Percentiles rank a stretch among this genome's conserved stretches.
Evolutionary conservation across 2,797 vertebrate species (phyloP).

Genomic region (Cuniculus paca): DNA sequence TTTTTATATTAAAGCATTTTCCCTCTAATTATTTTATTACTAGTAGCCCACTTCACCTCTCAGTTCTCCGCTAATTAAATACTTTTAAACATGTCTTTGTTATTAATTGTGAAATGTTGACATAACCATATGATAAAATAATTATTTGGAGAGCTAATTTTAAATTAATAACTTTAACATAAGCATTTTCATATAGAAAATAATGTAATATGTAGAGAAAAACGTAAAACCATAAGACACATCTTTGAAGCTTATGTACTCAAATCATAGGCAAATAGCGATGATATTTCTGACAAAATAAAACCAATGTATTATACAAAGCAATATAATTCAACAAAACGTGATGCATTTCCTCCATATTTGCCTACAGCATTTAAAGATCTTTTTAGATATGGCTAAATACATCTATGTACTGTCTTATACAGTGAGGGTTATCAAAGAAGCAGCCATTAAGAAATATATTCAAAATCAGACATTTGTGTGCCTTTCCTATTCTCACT

Average conservation of each 20-base stretch:
- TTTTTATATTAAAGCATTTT: constrained; percentile 77
- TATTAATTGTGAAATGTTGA: constrained; percentile 75
- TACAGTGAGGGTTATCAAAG: constrained; percentile 72
- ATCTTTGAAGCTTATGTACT: constrained; percentile 22
- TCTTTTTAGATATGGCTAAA: constrained; percentile 45
- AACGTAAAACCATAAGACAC: background rate
- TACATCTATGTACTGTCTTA: constrained; percentile 23
- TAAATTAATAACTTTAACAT: constrained; percentile 64
- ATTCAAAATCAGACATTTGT: constrained; percentile 81
- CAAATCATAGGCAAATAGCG: constrained; percentile 22
- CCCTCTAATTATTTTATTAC: constrained; percentile 78
- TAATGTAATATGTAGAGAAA: background rate
- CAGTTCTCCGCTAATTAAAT: constrained; percentile 78
- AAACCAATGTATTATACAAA: constrained; percentile 1
- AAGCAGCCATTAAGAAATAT: constrained; percentile 74
- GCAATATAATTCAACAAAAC: constrained; percentile 27
- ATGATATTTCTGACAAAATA: constrained; percentile 32
- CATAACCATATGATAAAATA: constrained; percentile 71
- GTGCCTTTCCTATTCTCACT: constrained; percentile 80
- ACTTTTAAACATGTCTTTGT: constrained; percentile 77
- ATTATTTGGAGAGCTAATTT: constrained; percentile 74
- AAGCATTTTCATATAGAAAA: constrained; percentile 26
- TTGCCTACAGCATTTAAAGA: background rate
- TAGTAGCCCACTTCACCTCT: constrained; percentile 72
- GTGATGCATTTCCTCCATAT: background rate